A percentile compares a stretch with the other conserved stretches of the same genome.
phyloP scores from a whole-genome alignment of 2,113 vertebrate species.

The Chiloscyllium plagiosum region DNA sequence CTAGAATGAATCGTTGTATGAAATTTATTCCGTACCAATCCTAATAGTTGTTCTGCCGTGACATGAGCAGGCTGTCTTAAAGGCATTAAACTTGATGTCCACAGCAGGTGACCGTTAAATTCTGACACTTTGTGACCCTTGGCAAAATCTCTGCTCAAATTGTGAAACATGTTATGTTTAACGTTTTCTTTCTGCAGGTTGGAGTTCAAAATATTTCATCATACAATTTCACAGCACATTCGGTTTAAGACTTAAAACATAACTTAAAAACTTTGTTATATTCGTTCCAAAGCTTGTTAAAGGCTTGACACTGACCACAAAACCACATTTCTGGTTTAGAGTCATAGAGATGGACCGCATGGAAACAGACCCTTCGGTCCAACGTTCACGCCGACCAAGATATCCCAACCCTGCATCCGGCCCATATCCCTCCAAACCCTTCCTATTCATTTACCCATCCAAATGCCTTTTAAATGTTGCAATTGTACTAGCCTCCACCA shows the following conservation, averaged over 20 bases:
- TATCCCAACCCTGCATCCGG: no score
- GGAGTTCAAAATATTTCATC: neutral
- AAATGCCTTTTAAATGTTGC: no score
- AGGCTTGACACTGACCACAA: neutral
- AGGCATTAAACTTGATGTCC: neutral
- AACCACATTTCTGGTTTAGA: neutral
- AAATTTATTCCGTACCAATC: neutral
- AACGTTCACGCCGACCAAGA: no score
- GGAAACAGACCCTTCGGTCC: no score
- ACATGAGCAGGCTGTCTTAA: neutral
- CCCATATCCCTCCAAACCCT: no score
- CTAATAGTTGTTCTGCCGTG: neutral
- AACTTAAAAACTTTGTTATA: neutral
- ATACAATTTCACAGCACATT: neutral
- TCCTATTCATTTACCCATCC: no score
- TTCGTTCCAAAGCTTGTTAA: neutral
- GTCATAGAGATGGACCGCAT: no score
- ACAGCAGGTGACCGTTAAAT: neutral
- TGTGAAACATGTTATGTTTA: neutral
- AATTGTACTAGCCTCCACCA: no score
- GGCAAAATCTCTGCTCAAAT: neutral
- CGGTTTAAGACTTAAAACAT: neutral
- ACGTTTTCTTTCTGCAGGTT: neutral
- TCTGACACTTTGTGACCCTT: neutral
- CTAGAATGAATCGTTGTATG: neutral